Evolutionary conservation across 2,888 invertebrate genomes (phyloP), one percentile per base, ranked within the genome.

Genomic region (Tyria jacobaeae): DNA sequence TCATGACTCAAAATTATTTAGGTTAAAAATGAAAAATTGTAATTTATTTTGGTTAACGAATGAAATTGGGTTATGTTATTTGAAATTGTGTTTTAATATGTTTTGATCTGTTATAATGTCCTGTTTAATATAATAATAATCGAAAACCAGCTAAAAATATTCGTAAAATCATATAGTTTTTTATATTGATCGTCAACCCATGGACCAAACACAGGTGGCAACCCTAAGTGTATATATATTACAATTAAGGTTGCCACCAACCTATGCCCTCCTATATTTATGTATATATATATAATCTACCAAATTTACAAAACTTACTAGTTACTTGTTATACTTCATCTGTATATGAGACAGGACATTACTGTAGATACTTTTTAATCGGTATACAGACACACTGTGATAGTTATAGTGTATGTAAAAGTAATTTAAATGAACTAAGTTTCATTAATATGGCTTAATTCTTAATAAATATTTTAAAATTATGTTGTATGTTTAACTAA

Each of bases 311-410:
- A n/a, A n/a, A n/a, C n/a, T n/a, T n/a, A n/a, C n/a, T n/a, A n/a
- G n/a, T n/a, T n/a, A 35, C 3, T 35, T 35, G 1, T 3, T n/a
- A n/a, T 6, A 5, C 15, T n/a, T n/a, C 15, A 3, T n/a, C 15
- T 6, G 3, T 6, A 1, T 39, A 15, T 25, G 39, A 37, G 14
- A 56, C 39, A 37, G 41, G 51, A 50, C 57, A 64, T 57, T 44
- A 48, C 44, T 67, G 9, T 58, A 68, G 61, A 15, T 68, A 61
- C 55, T 60, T 60, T 57, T 63, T 53, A 64, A 76, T 77, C 70
- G 68, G 78, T 81, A 82, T 80, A 87, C 84, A 85, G 82, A 79
- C 62, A 63, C 83, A 83, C 91, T 91, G 91, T 91, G 91, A 91
- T 91, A 91, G 90, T 79, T 68, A 73, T 77, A 78, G n/a, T n/a